A percentile compares a stretch with the other conserved stretches of the same genome.
Conservation (phyloP, 2,113 vertebrate species). For the Melanostigma gelatinosum region DNA sequence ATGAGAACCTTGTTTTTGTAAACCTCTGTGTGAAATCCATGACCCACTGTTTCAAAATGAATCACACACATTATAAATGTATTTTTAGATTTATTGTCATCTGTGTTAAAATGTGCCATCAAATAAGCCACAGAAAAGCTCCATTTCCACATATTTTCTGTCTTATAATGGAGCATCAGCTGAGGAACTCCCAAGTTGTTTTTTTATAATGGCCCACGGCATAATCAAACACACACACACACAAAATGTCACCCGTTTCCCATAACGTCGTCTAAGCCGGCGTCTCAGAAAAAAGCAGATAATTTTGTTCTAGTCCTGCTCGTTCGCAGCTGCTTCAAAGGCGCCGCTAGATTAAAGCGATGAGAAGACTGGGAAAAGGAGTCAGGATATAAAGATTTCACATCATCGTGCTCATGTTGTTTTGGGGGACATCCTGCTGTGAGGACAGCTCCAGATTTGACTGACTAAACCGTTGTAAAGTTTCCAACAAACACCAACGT, state of each 20-base stretch:
- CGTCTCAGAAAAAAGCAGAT: conserved; percentile 45
- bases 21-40: background rate
- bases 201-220: background rate
- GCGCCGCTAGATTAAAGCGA: conserved; percentile 61
- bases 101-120: background rate
- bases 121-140: background rate
- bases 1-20: background rate
- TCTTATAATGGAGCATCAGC: background rate
- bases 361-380: conserved; percentile 30
- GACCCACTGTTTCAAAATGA: background rate
- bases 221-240: conserved; percentile 19
- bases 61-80: background rate
- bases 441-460: conserved; percentile 8
- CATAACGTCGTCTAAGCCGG: conserved; percentile 25
- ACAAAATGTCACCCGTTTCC: conserved; percentile 24
- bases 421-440: conserved; percentile 5
- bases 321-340: conserved; percentile 67
- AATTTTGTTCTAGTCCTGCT: conserved; percentile 60
- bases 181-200: background rate
- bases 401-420: conserved; percentile 24
- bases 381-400: conserved; percentile 9
- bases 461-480: conserved; percentile 16
- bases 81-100: background rate
- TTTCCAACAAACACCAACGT: background rate
- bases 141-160: background rate